phyloP scores from a whole-genome alignment of 2,113 vertebrate genomes.

The Dermatemys mawii region DNA sequence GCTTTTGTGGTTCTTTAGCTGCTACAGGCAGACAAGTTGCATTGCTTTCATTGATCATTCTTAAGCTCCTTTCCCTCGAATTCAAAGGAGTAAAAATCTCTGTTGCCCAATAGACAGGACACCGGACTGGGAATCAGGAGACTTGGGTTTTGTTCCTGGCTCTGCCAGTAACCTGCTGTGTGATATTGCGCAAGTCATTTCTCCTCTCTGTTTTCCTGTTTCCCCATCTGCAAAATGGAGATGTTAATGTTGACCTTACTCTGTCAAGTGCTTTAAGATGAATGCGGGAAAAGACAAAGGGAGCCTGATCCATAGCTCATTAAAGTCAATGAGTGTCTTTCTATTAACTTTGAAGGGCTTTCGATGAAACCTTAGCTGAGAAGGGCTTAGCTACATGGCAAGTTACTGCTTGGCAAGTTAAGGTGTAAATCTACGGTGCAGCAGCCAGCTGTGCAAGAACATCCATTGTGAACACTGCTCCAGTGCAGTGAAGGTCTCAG shows the following conservation, averaged over 20 bases:
- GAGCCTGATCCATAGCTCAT: not conserved
- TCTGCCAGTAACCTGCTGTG: conserved; percentile 48
- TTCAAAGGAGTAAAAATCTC: conserved; percentile 71
- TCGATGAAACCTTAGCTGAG: not conserved
- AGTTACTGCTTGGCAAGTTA: not conserved
- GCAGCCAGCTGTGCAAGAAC: too few relatives aligned
- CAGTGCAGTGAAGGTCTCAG: too few relatives aligned
- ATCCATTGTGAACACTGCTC: not conserved
- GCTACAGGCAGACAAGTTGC: conserved; percentile 67
- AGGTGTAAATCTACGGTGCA: not conserved
- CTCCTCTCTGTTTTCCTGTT: not conserved
- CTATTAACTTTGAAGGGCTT: not conserved
- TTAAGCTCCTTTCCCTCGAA: conserved; percentile 74
- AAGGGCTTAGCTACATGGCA: not conserved
- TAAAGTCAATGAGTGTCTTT: not conserved
- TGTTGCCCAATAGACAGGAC: not conserved
- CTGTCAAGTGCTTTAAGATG: conserved; percentile 43
- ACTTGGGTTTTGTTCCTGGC: conserved; percentile 30
- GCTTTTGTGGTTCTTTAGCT: conserved; percentile 3
- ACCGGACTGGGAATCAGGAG: conserved; percentile 32
- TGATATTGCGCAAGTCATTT: conserved; percentile 56
- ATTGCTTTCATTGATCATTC: conserved; percentile 58
- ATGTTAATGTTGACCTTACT: not conserved
- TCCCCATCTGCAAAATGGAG: conserved; percentile 48
- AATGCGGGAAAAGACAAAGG: not conserved